phyloP scores from a whole-genome alignment of 2,797 vertebrate genomes.

The Perodicticus potto region DNA sequence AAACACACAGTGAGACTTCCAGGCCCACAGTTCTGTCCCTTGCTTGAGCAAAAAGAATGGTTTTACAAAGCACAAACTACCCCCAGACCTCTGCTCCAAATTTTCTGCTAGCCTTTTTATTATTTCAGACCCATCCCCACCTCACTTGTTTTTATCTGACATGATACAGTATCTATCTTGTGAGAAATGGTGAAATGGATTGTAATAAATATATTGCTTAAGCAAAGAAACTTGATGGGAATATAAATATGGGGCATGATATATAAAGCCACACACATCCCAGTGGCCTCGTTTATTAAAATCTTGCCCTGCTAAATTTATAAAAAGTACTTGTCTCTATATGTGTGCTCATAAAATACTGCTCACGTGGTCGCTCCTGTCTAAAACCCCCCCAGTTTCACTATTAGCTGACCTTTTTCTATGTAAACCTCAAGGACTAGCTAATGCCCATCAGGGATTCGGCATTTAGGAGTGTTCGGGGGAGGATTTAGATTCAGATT shows the following conservation, averaged over 20 bases:
- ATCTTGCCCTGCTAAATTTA: conserved; percentile 72
- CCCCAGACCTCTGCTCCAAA: neutral
- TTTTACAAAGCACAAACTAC: conserved; percentile 2
- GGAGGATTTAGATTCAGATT: neutral
- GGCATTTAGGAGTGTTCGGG: neutral
- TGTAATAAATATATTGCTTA: conserved; percentile 73
- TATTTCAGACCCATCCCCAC: neutral
- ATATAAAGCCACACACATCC: conserved; percentile 60
- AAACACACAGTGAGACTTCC: neutral
- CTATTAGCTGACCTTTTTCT: conserved; percentile 49
- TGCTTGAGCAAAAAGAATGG: neutral
- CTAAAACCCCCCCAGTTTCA: neutral
- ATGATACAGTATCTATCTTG: conserved; percentile 58
- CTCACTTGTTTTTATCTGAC: conserved; percentile 65
- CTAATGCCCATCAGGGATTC: neutral
- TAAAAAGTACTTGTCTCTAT: conserved; percentile 52
- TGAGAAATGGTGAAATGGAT: conserved; percentile 61
- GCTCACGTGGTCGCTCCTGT: neutral
- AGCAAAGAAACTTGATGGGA: conserved; percentile 59
- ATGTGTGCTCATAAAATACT: conserved; percentile 50
- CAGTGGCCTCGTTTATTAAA: conserved; percentile 74
- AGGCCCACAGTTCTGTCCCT: neutral
- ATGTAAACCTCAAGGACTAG: conserved; percentile 42
- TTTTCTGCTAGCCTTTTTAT: neutral
- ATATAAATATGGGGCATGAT: conserved; percentile 75